These are phyloP conservation scores for Rhincodon typus DNA, from an alignment of 2,797 vertebrate species.

Conservation along the genomic window DNA sequence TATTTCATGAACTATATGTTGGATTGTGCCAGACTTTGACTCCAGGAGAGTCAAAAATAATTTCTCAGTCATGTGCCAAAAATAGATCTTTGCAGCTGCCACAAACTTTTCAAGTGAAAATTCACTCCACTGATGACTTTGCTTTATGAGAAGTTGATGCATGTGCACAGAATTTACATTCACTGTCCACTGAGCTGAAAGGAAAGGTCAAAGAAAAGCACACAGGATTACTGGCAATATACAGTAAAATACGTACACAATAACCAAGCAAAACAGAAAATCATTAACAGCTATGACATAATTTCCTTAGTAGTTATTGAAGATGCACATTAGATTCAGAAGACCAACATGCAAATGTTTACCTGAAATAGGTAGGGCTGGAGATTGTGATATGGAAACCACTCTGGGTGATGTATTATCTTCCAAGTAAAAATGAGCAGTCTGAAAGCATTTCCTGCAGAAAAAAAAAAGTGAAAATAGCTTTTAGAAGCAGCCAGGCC, in stretches of 20 bases:
- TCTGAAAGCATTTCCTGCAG: constrained; percentile 90
- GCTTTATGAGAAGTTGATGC: background rate
- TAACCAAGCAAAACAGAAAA: background rate
- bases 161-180: background rate
- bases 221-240: background rate
- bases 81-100: background rate
- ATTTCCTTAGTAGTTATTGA: background rate
- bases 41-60: background rate
- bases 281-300: background rate
- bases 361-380: constrained; percentile 74
- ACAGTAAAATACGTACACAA: background rate
- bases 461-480: background rate
- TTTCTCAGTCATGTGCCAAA: background rate
- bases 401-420: constrained; percentile 81
- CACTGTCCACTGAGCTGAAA: background rate
- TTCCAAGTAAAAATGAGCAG: constrained; percentile 93
- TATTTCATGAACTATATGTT: background rate
- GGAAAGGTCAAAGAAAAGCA: background rate
- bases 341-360: background rate
- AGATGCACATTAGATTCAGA: background rate
- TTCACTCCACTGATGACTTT: background rate
- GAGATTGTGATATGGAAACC: constrained; percentile 64
- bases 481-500: too few relatives aligned
- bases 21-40: background rate
- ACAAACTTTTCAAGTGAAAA: background rate